Evolutionary conservation across 2,888 invertebrate species (phyloP), one percentile per base, ranked within the genome.

Genomic region (Achlya flavicornis): DNA sequence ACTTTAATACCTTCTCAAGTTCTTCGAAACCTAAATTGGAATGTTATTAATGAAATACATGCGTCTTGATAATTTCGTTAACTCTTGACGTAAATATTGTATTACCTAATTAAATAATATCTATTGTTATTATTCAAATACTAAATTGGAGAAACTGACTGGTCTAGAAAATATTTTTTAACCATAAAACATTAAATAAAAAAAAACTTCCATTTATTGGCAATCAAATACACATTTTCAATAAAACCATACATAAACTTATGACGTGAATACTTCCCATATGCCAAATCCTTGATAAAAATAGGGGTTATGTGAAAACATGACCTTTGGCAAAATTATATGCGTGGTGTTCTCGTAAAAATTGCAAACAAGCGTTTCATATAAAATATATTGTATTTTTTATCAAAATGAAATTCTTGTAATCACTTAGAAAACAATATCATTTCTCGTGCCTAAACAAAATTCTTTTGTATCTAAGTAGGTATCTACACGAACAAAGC

Each of bases 401-500:
- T 26, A 26, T 46, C 2, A n/a, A 14, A 12, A 46, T 19, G 7
- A 46, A 46, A n/a, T 12, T 43, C 43, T 16, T 19, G 53, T 53
- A 53, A 53, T 16, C 53, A 53, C 53, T 53, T 16, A 19, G 19
- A 53, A 53, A 53, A 19, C 16, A 19, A 53, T 19, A 16, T 10
- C 16, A 53, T n/a, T 48, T 53, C n/a, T 53, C 53, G 53, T 53
- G 10, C 10, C 11, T 19, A 19, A 53, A 19, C 53, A 19, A 19
- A 53, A 53, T 53, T 53, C 7, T 53, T n/a, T 19, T 19, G 53
- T 19, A 26, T n/a, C 26, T 1, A 35, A 35, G 35, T 35, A n/a
- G n/a, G n/a, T n/a, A n/a, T n/a, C n/a, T n/a, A 53, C 53, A 53
- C 53, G 53, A 53, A 53, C 53, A 53, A 53, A 53, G 53, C 53